Conservation (phyloP, 92 coral and sea anemone genomes). For the Epizoanthus stellaris region DNA sequence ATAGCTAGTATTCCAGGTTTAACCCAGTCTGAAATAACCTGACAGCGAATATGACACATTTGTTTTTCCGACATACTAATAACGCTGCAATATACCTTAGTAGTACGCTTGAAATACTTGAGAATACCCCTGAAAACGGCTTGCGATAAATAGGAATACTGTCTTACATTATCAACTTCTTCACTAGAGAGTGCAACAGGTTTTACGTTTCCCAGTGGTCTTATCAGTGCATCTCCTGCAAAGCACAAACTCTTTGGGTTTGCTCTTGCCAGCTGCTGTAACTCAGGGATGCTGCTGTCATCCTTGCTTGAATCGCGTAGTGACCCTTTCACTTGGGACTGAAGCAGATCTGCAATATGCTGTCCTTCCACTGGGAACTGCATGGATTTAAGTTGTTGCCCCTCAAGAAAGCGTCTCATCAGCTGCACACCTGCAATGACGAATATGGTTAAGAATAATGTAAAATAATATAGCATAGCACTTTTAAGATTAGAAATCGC, state of each 20-base stretch:
- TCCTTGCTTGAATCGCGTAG: conserved; percentile 23
- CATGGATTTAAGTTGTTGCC: conserved; percentile 29
- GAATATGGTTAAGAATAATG: neutral
- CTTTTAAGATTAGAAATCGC: no score
- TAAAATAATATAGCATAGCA: neutral
- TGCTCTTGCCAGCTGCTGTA: neutral
- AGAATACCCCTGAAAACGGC: no score
- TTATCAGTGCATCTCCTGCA: conserved; percentile 1
- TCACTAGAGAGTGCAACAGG: conserved; percentile 28
- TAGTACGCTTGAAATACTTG: no score
- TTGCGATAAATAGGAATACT: no score
- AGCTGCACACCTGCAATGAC: conserved; percentile 46
- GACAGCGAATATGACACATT: no score
- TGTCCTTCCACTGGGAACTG: conserved; percentile 48
- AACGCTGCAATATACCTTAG: no score
- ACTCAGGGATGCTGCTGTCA: neutral
- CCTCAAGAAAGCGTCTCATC: conserved; percentile 57
- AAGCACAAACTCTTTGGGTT: neutral
- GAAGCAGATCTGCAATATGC: conserved; percentile 11
- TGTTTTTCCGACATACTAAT: no score
- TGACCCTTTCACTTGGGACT: conserved; percentile 8
- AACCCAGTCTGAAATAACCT: no score
- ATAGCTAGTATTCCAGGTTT: no score
- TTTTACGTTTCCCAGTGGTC: conserved; percentile 46
- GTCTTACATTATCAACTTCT: conserved; percentile 16